phyloP scores from a whole-genome alignment of 2,888 invertebrate species.

The Eulithis testata region DNA sequence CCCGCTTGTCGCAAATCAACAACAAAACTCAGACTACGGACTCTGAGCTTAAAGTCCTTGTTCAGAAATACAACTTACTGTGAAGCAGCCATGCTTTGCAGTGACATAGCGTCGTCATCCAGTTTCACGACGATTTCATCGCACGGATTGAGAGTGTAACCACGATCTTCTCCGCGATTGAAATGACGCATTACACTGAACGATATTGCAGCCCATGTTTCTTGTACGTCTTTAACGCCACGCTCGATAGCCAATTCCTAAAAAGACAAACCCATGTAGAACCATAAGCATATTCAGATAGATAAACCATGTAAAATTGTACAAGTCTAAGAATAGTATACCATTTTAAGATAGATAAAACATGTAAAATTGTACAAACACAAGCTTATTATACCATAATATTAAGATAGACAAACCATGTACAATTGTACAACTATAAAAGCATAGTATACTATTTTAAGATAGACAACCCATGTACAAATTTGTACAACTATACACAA shows the following conservation, averaged over 20 bases:
- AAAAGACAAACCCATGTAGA: neutral
- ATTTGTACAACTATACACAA: too few relatives aligned
- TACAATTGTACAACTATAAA: too few relatives aligned
- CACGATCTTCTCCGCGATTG: conserved; percentile 91
- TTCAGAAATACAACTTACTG: conserved; percentile 78
- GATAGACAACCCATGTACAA: too few relatives aligned
- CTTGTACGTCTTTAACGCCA: conserved; percentile 92
- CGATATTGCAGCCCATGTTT: conserved; percentile 87
- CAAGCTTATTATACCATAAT: too few relatives aligned
- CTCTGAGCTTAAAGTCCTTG: neutral
- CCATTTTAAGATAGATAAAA: too few relatives aligned
- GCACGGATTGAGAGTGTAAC: conserved; percentile 90
- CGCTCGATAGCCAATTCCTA: conserved; percentile 95
- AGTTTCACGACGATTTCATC: conserved; percentile 92
- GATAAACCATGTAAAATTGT: too few relatives aligned
- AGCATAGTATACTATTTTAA: too few relatives aligned
- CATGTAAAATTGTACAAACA: too few relatives aligned
- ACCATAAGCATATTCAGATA: too few relatives aligned
- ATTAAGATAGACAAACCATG: too few relatives aligned
- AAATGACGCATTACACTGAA: conserved; percentile 88
- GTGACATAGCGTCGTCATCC: conserved; percentile 95
- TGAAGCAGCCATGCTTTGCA: conserved; percentile 96
- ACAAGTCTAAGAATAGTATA: too few relatives aligned
- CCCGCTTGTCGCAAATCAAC: neutral
- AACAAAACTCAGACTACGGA: neutral